These are phyloP conservation scores for Halotydeus destructor DNA, from an alignment of 1,140 invertebrate species.

Conservation along the genomic window DNA sequence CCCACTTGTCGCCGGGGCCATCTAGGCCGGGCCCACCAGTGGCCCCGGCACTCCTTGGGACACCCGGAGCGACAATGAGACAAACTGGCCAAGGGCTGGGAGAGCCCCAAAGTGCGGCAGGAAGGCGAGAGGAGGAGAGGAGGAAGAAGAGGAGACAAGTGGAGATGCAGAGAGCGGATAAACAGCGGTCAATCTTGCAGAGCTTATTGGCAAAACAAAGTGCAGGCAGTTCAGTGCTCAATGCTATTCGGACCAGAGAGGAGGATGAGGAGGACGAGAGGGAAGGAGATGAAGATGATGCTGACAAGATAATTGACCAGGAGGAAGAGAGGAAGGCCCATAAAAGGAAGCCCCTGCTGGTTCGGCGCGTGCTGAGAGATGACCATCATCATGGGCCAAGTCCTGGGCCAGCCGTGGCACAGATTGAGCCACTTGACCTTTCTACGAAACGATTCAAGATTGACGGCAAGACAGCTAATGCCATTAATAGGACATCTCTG, in stretches of 20 bases:
- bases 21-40: too few species aligned
- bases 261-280: not conserved
- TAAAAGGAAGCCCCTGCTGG: not conserved
- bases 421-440: conserved; percentile 12
- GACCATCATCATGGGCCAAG: not conserved
- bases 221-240: not conserved
- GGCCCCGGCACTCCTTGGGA: too few species aligned
- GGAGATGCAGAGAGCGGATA: too few species aligned
- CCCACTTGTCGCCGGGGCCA: too few species aligned
- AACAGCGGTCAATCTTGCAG: conserved; percentile 2
- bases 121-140: too few species aligned
- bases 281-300: not conserved
- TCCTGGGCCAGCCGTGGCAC: not conserved
- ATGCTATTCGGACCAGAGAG: not conserved
- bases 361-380: conserved; percentile 1
- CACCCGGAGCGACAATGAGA: too few species aligned
- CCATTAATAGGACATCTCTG: not conserved
- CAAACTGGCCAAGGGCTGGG: too few species aligned
- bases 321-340: not conserved
- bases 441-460: conserved; percentile 6
- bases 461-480: too few species aligned
- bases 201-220: not conserved
- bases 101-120: too few species aligned
- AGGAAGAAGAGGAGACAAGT: too few species aligned
- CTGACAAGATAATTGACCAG: not conserved